Conservation (phyloP, 2,797 vertebrate genomes). For the Nyctibius grandis region DNA sequence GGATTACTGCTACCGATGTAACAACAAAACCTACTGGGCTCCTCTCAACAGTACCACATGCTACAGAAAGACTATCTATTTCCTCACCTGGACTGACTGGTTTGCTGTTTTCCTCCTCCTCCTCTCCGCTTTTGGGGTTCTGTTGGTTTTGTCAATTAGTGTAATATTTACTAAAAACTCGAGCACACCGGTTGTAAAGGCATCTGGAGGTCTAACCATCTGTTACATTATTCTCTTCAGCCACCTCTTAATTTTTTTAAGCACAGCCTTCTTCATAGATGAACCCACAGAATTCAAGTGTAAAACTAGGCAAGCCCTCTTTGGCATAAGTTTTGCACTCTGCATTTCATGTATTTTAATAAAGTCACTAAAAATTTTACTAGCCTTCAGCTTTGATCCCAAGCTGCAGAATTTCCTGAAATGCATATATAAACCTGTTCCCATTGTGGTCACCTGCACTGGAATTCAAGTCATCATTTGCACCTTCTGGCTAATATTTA, state of each 20-base stretch:
- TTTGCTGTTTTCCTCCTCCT: constrained; percentile 80
- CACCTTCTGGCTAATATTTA: constrained; percentile 80
- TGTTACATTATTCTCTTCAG: constrained; percentile 85
- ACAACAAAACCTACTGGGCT: constrained; percentile 80
- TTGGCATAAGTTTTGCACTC: constrained; percentile 85
- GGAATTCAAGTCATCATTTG: constrained; percentile 79
- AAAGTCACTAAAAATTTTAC: constrained; percentile 87
- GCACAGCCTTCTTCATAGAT: constrained; percentile 82
- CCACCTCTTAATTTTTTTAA: constrained; percentile 81
- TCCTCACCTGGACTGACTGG: constrained; percentile 80
- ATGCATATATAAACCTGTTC: constrained; percentile 75
- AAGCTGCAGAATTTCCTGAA: constrained; percentile 75
- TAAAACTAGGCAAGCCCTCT: constrained; percentile 81
- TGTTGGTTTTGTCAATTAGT: constrained; percentile 74
- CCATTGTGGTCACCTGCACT: constrained; percentile 74
- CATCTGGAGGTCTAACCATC: constrained; percentile 81
- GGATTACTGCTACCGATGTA: constrained; percentile 81
- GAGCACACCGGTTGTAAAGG: constrained; percentile 83
- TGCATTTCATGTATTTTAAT: constrained; percentile 89
- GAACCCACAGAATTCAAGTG: constrained; percentile 77
- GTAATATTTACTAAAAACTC: constrained; percentile 81
- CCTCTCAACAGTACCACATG: constrained; percentile 74
- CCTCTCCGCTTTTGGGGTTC: constrained; percentile 75
- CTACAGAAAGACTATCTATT: constrained; percentile 74
- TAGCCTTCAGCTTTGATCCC: constrained; percentile 87